Conservation (phyloP, 2,113 vertebrate species). For the Opisthocomus hoazin region DNA sequence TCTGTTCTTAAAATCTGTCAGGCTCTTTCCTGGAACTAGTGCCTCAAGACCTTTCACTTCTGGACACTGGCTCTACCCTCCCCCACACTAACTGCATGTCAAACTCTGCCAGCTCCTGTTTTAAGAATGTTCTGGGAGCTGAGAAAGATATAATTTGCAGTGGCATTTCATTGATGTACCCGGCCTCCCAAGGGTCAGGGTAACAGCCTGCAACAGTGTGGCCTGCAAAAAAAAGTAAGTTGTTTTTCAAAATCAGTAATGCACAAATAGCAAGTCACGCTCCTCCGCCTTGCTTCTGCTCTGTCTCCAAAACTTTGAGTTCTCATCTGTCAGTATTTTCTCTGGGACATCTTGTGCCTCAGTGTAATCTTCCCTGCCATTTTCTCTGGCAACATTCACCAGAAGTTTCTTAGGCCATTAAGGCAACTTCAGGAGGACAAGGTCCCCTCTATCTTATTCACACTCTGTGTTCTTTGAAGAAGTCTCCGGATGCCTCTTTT, state of each 20-base stretch:
- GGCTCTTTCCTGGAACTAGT: neutral
- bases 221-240: neutral
- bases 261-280: neutral
- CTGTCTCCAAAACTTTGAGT: neutral
- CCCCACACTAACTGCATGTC: neutral
- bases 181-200: neutral
- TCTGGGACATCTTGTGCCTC: neutral
- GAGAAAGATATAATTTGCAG: constrained; percentile 27
- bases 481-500: neutral
- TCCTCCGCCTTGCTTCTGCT: neutral
- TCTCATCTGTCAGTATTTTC: neutral
- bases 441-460: neutral
- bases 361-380: neutral
- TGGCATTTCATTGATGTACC: neutral
- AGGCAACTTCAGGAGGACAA: neutral
- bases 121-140: constrained; percentile 18
- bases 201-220: constrained; percentile 18
- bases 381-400: neutral
- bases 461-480: neutral
- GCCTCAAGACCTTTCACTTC: neutral
- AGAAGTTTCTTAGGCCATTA: neutral
- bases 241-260: neutral
- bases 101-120: constrained; percentile 12
- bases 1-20: neutral
- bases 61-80: neutral